A percentile compares a stretch with the other conserved stretches of the same genome.
phyloP scores from a whole-genome alignment of 2,797 vertebrate species.

The Ciconia nigra region DNA sequence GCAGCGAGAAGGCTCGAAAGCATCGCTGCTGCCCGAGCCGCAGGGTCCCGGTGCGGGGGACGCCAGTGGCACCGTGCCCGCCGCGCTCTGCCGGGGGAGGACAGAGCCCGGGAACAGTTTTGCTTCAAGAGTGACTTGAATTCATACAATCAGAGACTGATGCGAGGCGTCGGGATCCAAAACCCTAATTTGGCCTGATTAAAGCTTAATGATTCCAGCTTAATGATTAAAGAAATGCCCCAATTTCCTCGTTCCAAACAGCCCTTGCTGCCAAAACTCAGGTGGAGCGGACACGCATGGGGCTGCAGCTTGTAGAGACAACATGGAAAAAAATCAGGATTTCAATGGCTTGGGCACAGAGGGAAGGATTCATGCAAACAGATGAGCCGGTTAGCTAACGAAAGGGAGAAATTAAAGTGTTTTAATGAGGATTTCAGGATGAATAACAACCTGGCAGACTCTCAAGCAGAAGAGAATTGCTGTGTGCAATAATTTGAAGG shows the following conservation, averaged over 20 bases:
- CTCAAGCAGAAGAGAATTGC: neutral
- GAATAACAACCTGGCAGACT: neutral
- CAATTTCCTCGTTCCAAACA: neutral
- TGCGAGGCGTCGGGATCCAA: neutral
- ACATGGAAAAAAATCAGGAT: neutral
- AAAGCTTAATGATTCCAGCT: slow-evolving; percentile 22
- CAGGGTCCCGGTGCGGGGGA: accelerated
- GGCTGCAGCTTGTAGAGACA: neutral
- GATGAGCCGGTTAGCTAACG: neutral
- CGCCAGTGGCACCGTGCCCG: accelerated
- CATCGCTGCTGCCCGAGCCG: accelerated
- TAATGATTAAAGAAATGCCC: neutral
- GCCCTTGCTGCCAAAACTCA: neutral
- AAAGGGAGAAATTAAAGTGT: neutral
- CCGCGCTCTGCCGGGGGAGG: neutral
- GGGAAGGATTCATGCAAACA: neutral
- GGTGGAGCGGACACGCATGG: neutral
- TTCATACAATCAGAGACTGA: neutral
- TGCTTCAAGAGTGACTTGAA: neutral
- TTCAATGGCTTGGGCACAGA: neutral
- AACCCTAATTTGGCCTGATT: slow-evolving; percentile 14
- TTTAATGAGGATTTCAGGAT: slow-evolving; percentile 20
- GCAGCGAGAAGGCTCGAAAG: neutral
- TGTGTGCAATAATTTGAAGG: neutral
- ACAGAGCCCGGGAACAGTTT: neutral